A percentile compares a stretch with the other conserved stretches of the same genome.
Conservation (phyloP, 2,113 vertebrate genomes). For the Charina bottae region DNA sequence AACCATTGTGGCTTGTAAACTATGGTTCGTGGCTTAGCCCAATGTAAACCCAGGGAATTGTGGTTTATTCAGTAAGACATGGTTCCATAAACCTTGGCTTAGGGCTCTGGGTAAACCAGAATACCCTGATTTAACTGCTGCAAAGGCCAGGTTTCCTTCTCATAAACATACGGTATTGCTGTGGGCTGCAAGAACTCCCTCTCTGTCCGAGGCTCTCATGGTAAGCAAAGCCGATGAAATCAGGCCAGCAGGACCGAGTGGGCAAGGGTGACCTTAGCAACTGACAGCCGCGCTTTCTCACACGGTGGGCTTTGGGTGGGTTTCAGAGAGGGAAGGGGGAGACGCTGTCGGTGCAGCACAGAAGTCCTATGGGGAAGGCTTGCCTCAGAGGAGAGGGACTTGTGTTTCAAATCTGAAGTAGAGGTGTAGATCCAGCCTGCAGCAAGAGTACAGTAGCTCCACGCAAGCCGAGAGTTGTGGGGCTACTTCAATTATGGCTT, state of each 20-base stretch:
- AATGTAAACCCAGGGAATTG: background rate
- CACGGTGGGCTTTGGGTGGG: background rate
- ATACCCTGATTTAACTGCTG: background rate
- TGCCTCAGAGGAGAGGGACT: background rate
- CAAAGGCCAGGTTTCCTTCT: background rate
- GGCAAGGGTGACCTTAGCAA: background rate
- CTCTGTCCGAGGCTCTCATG: background rate
- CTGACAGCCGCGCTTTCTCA: background rate
- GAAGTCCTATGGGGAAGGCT: background rate
- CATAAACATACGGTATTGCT: background rate
- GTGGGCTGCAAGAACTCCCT: accelerated
- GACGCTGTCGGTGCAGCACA: background rate
- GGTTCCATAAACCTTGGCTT: background rate
- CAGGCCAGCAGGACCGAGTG: background rate
- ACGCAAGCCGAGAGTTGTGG: too few relatives aligned
- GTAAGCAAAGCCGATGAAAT: background rate
- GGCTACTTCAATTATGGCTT: background rate
- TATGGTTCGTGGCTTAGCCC: background rate
- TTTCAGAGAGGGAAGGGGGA: background rate
- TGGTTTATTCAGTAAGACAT: background rate
- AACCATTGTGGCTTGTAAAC: background rate
- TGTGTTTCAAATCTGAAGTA: background rate
- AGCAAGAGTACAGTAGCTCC: background rate
- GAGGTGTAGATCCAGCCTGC: background rate
- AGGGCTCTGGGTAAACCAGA: background rate